These are phyloP conservation scores for Blennius ocellaris DNA, from an alignment of 2,113 vertebrate species.

Conservation along the genomic window DNA sequence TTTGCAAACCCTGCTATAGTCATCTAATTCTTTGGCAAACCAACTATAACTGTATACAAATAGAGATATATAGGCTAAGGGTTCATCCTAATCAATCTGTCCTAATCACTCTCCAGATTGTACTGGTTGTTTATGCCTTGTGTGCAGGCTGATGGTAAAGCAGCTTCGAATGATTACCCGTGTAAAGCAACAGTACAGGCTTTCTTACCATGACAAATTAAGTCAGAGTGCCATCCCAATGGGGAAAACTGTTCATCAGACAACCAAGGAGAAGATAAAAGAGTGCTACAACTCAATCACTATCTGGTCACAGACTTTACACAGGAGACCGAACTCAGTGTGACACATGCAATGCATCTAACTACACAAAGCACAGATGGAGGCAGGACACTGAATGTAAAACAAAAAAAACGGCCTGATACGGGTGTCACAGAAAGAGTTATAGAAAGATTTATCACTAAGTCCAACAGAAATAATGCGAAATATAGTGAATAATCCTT, in stretches of 20 bases:
- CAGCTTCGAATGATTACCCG: slow-evolving; percentile 64
- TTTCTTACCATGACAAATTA: slow-evolving; percentile 68
- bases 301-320: slow-evolving; percentile 65
- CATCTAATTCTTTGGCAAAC: too few relatives aligned
- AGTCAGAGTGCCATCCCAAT: slow-evolving; percentile 48
- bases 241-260: slow-evolving; percentile 60
- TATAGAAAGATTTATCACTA: too few relatives aligned
- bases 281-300: slow-evolving; percentile 63
- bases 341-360: slow-evolving; percentile 63
- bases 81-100: too few relatives aligned
- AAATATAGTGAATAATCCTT: too few relatives aligned
- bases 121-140: slow-evolving; percentile 16
- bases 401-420: slow-evolving; percentile 20
- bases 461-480: too few relatives aligned
- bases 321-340: slow-evolving; percentile 56
- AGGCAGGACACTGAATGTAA: slow-evolving; percentile 3
- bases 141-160: slow-evolving; percentile 5
- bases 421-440: slow-evolving; percentile 8
- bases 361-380: slow-evolving; percentile 46
- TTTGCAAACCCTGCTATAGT: too few relatives aligned
- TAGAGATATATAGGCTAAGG: too few relatives aligned
- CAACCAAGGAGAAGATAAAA: slow-evolving; percentile 62
- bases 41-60: too few relatives aligned
- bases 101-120: slow-evolving; percentile 23
- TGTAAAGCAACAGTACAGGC: slow-evolving; percentile 58